Percentiles rank a stretch among this genome's conserved stretches.
phyloP scores from a whole-genome alignment of 2,113 vertebrate genomes.

The Capreolus pygargus region DNA sequence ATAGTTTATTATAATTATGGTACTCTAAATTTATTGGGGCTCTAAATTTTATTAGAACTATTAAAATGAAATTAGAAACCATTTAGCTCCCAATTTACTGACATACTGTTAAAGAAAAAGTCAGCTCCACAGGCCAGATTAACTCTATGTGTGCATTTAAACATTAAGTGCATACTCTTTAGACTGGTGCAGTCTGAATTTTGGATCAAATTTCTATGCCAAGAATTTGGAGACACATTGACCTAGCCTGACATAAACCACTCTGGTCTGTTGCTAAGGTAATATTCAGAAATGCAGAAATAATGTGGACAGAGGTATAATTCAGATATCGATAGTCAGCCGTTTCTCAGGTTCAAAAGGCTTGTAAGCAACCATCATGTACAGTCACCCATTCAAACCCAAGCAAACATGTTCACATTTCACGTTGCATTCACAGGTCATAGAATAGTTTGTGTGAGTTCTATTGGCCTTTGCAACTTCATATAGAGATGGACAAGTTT shows the following conservation, averaged over 20 bases:
- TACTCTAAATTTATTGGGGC: not conserved
- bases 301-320: not conserved
- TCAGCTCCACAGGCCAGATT: not conserved
- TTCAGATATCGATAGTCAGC: not conserved
- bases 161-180: not conserved
- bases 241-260: not conserved
- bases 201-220: not conserved
- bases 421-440: not conserved
- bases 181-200: not conserved
- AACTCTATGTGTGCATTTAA: not conserved
- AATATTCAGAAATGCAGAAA: not conserved
- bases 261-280: not conserved
- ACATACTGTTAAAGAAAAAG: not conserved
- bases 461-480: not conserved
- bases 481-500: not conserved
- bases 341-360: not conserved
- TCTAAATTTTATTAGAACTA: constrained; percentile 13
- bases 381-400: not conserved
- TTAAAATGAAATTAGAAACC: constrained; percentile 20
- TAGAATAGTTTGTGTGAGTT: not conserved
- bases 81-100: constrained; percentile 1
- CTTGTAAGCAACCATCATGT: not conserved
- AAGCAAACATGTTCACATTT: not conserved
- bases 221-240: not conserved
- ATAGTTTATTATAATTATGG: not conserved